Conservation (phyloP, 2,113 vertebrate species). For the Girardinichthys multiradiatus region DNA sequence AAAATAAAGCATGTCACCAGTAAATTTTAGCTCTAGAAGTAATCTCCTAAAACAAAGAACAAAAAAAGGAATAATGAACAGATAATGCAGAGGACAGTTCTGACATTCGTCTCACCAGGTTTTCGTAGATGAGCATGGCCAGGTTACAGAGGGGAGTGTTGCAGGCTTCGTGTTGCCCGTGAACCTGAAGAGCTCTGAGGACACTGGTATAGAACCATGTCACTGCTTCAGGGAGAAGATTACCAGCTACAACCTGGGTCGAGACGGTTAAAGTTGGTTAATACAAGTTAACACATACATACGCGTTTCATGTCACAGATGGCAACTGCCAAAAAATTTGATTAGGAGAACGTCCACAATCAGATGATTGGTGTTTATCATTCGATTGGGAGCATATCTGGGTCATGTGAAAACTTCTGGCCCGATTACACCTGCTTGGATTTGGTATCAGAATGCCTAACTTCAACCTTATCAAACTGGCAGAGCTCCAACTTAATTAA, state of each 20-base stretch:
- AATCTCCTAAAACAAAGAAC: too few species aligned
- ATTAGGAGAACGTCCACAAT: neutral
- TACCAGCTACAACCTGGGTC: constrained; percentile 85
- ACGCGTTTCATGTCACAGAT: neutral
- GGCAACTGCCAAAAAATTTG: neutral
- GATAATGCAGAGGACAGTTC: neutral
- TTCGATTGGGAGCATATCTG: too few species aligned
- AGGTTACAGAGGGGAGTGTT: constrained; percentile 88
- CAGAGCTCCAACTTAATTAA: neutral
- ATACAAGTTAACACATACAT: neutral
- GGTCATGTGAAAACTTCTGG: too few species aligned
- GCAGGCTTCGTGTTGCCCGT: constrained; percentile 94
- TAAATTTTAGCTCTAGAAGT: too few species aligned
- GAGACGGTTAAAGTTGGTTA: neutral
- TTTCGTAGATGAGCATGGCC: constrained; percentile 94
- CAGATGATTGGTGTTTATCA: too few species aligned
- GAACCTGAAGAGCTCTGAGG: constrained; percentile 89
- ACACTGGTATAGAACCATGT: constrained; percentile 92
- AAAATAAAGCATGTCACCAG: too few species aligned
- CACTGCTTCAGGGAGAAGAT: constrained; percentile 90
- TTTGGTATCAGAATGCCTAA: neutral
- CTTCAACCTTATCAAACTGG: neutral
- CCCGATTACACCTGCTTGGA: too few species aligned
- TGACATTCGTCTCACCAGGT: constrained; percentile 79
- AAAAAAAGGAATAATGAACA: neutral